These are phyloP conservation scores for Anoura caudifer DNA, from an alignment of 2,113 vertebrate species.

Conservation along the genomic window DNA sequence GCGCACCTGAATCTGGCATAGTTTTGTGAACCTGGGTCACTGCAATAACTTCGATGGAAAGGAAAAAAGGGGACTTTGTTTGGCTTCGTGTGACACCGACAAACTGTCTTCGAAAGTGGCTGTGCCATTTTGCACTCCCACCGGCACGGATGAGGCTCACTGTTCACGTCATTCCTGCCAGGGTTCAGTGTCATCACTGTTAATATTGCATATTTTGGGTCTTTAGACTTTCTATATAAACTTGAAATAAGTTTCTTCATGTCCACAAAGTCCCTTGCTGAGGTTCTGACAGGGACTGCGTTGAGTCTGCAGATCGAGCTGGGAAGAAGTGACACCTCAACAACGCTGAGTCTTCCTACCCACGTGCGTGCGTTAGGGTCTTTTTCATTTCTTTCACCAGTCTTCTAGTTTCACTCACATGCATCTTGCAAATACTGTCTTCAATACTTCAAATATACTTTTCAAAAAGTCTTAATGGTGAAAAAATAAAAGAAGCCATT, in stretches of 20 bases:
- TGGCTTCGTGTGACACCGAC: not conserved
- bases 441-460: not conserved
- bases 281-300: not conserved
- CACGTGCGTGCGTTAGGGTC: not conserved
- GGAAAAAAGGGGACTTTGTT: not conserved
- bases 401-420: not conserved
- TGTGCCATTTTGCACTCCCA: not conserved
- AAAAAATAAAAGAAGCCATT: not conserved
- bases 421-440: not conserved
- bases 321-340: not conserved
- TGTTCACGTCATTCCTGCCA: not conserved
- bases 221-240: not conserved
- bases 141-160: not conserved
- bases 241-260: not conserved
- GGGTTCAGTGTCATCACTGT: not conserved
- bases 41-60: not conserved
- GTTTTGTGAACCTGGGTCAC: not conserved
- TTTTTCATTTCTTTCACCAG: not conserved
- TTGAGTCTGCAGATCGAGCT: not conserved
- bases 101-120: not conserved
- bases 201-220: not conserved
- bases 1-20: not conserved
- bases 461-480: not conserved
- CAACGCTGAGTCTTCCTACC: not conserved
- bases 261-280: not conserved